Evolutionary conservation across 2,113 vertebrate species (phyloP), one percentile per base, ranked within the genome.

Genomic region (Capra hircus): DNA sequence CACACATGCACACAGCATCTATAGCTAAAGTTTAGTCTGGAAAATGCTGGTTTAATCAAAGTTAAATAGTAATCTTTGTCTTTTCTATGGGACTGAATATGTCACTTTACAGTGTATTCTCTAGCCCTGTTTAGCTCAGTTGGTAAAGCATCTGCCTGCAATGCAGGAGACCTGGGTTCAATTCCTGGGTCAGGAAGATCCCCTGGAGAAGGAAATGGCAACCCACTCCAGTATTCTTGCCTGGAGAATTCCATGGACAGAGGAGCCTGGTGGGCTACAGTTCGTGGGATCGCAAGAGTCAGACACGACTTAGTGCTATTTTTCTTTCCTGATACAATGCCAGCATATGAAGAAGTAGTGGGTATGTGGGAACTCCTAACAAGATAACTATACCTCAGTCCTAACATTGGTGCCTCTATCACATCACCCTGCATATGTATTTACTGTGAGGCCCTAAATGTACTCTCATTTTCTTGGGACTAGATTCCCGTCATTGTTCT

Each of bases 201-300:
- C n/a, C n/a, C 19, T 71, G 67, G 67, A 71, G n/a, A 40, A 71
- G 67, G 67, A 71, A 71, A 71, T 40, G 19, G 10, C 19, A 71
- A 71, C 5, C 67, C 67, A 40, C n/a, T 71, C 1, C 67, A 71
- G 67, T 40, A 40, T 71, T 71, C 67, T 71, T 12, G n/a, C 19
- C 67, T 71, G 67, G 10, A 71, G 9, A 71, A 71, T 71, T 10
- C n/a, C n/a, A 40, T 40, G n/a, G 19, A 71, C 19, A 40, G n/a
- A 40, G 67, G 19, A 71, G 10, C 67, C 19, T 71, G n/a, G n/a
- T 2, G 10, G 67, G 67, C 19, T 40, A 40, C n/a, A 71, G 10
- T 71, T 71, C 0, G 0, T 40, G n/a, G 67, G 19, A 23, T 11
- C 3, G 0, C 5, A 9, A 71, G n/a, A 71, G n/a, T 23, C 5